Evolutionary conservation across 2,797 vertebrate genomes (phyloP), one percentile per base, ranked within the genome.

Genomic region (Lagocephalus sceleratus): DNA sequence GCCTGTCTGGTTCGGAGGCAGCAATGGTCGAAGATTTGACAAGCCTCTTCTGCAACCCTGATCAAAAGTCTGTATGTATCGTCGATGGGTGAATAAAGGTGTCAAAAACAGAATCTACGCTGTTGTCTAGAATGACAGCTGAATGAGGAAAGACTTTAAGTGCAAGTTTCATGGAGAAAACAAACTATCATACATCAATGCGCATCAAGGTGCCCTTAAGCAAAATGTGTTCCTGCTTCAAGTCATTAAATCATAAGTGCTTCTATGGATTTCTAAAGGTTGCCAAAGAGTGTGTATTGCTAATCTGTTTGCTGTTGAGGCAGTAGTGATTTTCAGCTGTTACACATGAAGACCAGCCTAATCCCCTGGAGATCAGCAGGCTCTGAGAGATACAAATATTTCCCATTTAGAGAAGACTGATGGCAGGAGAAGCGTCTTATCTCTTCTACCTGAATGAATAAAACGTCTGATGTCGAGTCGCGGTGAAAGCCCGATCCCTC

Each of bases 401-500:
- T 19, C 20, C 19, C 54, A 54, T 51, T 63, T 22, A 56, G 41
- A 78, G 45, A 57, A 73, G 61, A 56, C 50, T 20, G 57, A 79
- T 52, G 19, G 25, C 11, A 57, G 54, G 29, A 45, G 44, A 38
- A 47, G 51, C 51, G 48, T 51, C 17, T 68, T 54, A 71, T 79
- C 64, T 60, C 12, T 49, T 60, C 49, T 29, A 52, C 25, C 58
- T 54, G 52, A 57, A 64, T 53, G 47, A 76, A 74, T 51, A 57
- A 57, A 52, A 51, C 3, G 47, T 54, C 46, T 66, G 57, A 71
- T 47, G 56, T 35, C 32, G 32, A 14, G 32, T 12, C 10, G 12
- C 3, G 32, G 32, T 35, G 32, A 35, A 35, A 35, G 32, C 32
- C 11, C 10, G 32, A 35, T 35, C 32, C 32, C 32, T 35, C 32